phyloP scores from a whole-genome alignment of 2,797 vertebrate species.

The Anguilla anguilla region DNA sequence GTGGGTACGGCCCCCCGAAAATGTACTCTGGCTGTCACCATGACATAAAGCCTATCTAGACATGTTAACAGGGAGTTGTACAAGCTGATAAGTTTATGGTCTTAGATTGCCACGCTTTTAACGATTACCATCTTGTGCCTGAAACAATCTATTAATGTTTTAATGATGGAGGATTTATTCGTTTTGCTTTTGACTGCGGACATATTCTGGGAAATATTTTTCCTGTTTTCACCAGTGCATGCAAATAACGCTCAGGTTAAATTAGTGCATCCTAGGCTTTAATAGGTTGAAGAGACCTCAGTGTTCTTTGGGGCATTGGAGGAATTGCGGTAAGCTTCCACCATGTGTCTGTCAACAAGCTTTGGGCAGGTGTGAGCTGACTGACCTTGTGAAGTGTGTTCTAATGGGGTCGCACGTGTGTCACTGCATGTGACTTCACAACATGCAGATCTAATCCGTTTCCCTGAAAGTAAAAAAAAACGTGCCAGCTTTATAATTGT shows the following conservation, averaged over 20 bases:
- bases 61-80: conserved; percentile 34
- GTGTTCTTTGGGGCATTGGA: conserved; percentile 17
- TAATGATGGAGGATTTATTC: conserved; percentile 40
- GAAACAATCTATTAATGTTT: conserved; percentile 41
- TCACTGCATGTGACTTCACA: neutral
- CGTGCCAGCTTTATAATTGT: neutral
- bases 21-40: conserved; percentile 36
- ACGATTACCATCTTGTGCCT: conserved; percentile 21
- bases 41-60: conserved; percentile 34
- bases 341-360: neutral
- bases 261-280: conserved; percentile 22
- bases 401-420: neutral
- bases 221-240: conserved; percentile 30
- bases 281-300: conserved; percentile 25
- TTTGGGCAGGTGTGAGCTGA: neutral
- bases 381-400: neutral
- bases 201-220: conserved; percentile 19
- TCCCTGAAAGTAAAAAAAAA: neutral
- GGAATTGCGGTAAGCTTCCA: conserved; percentile 14
- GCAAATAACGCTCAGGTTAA: conserved; percentile 22
- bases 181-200: conserved; percentile 29
- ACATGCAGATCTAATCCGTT: neutral
- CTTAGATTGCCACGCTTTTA: conserved; percentile 41
- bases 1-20: conserved; percentile 14
- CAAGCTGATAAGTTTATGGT: conserved; percentile 45